A percentile compares a stretch with the other conserved stretches of the same genome.
phyloP scores from a whole-genome alignment of 1,140 invertebrate species.

The Nylanderia fulva region DNA sequence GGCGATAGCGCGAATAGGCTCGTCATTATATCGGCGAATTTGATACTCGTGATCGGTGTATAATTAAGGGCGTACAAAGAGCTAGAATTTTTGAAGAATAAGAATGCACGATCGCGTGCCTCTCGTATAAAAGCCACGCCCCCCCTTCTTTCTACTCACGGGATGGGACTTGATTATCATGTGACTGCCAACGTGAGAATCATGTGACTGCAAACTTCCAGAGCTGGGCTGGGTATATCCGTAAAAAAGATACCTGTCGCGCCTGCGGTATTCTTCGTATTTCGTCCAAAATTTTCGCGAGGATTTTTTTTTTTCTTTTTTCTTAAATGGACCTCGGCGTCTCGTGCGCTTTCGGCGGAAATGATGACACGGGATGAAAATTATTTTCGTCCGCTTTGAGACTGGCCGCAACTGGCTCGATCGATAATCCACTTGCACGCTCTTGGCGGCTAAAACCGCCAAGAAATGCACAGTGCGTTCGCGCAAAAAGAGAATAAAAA shows the following conservation, averaged over 20 bases:
- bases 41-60: background rate
- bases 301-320: no score
- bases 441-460: background rate
- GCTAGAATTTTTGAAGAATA: background rate
- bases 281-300: background rate
- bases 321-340: no score
- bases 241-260: conserved; percentile 10
- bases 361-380: background rate
- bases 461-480: conserved; percentile 4
- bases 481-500: background rate
- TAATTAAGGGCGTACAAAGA: background rate
- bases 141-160: conserved; percentile 65
- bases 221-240: conserved; percentile 57
- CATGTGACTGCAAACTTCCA: conserved; percentile 79
- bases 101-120: background rate
- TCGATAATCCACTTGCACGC: conserved; percentile 38
- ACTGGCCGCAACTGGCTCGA: conserved; percentile 7
- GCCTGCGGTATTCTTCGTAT: background rate
- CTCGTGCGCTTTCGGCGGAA: background rate
- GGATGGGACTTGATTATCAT: conserved; percentile 81
- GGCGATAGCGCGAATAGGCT: conserved; percentile 8
- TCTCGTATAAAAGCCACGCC: conserved; percentile 68
- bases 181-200: conserved; percentile 83
- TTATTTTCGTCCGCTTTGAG: conserved; percentile 31
- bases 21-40: background rate